Evolutionary conservation across 2,797 vertebrate genomes (phyloP).

Genomic region (Neosilurus mollespiculum): DNA sequence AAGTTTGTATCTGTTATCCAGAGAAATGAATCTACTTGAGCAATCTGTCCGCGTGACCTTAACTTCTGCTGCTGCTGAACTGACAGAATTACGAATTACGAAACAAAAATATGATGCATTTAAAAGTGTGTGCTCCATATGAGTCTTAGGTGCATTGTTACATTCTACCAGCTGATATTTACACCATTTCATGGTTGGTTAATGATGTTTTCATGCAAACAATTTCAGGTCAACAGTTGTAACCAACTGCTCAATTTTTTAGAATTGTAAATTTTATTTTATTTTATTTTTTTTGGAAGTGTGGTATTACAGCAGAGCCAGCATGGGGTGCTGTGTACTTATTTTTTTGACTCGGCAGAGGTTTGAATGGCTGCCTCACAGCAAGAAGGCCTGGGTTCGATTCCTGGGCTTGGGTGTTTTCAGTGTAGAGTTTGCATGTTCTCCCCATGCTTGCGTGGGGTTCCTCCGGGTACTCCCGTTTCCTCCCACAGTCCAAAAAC

Average conservation of each 20-base stretch:
- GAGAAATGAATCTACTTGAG: not conserved
- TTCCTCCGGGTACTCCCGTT: too few relatives aligned
- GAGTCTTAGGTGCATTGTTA: not conserved
- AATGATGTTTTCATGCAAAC: not conserved
- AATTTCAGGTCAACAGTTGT: not conserved
- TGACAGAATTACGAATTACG: not conserved
- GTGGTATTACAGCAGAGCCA: too few relatives aligned
- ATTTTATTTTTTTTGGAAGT: too few relatives aligned
- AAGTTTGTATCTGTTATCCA: not conserved
- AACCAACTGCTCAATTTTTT: not conserved
- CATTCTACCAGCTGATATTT: not conserved
- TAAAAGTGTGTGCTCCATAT: not conserved
- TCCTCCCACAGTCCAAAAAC: too few relatives aligned
- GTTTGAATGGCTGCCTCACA: too few relatives aligned
- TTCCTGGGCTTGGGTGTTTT: too few relatives aligned
- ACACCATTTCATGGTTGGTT: not conserved
- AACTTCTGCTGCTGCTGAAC: not conserved
- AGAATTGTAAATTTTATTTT: too few relatives aligned
- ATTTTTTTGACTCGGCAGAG: too few relatives aligned
- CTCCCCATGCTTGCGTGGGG: too few relatives aligned
- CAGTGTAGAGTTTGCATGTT: too few relatives aligned
- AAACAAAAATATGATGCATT: not conserved
- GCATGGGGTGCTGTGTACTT: too few relatives aligned
- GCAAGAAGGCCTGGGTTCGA: too few relatives aligned
- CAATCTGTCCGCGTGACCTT: not conserved